Conservation (phyloP, 2,113 vertebrate species). For the Oryzias woworae region DNA sequence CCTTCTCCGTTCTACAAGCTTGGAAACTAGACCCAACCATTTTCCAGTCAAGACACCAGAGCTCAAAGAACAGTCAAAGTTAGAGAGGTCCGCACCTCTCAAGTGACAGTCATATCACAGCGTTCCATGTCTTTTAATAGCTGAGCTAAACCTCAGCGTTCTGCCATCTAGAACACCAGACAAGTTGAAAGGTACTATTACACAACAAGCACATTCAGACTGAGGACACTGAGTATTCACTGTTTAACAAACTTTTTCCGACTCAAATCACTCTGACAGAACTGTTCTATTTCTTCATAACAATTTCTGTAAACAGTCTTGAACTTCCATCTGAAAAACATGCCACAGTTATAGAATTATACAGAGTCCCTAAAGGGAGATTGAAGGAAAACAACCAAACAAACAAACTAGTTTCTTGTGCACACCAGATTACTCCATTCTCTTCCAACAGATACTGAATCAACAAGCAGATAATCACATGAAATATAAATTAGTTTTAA, state of each 20-base stretch:
- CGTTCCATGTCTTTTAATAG: neutral
- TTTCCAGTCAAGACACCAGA: conserved; percentile 26
- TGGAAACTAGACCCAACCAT: conserved; percentile 31
- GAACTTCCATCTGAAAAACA: too few species aligned
- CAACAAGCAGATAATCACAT: neutral
- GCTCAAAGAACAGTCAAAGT: conserved; percentile 19
- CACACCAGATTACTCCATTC: neutral
- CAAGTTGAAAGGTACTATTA: neutral
- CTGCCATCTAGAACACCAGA: neutral
- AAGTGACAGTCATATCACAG: neutral
- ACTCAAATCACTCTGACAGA: too few species aligned
- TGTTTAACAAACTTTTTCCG: too few species aligned
- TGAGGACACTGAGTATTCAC: neutral
- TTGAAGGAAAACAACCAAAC: too few species aligned
- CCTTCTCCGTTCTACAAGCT: neutral
- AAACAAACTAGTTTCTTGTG: too few species aligned
- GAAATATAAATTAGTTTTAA: conserved; percentile 12
- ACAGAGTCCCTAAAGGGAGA: too few species aligned
- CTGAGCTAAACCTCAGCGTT: neutral
- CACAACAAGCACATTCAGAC: neutral
- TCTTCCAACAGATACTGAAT: conserved; percentile 11
- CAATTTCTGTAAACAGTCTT: too few species aligned
- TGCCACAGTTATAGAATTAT: too few species aligned
- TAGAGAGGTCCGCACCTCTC: neutral
- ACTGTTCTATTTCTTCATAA: too few species aligned